Conservation (phyloP, 2,888 invertebrate species). For the Ypsolopha scabrella region DNA sequence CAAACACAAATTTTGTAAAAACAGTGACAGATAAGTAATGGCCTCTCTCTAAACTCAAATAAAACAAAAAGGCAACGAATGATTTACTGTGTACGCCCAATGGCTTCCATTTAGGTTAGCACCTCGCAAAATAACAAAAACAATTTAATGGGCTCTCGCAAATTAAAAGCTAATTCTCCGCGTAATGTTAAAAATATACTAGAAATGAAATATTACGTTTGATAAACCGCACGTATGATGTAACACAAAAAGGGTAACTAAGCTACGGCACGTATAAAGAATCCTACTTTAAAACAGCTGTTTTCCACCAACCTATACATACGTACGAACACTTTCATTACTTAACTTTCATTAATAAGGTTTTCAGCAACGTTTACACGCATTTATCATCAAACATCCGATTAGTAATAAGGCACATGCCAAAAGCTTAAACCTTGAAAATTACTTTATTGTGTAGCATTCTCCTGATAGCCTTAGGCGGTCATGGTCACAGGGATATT, state of each 20-base stretch:
- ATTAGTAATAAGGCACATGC: constrained; percentile 15
- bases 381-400: background rate
- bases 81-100: background rate
- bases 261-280: too few species aligned
- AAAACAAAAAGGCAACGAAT: constrained; percentile 19
- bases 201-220: too few species aligned
- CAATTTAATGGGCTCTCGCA: constrained; percentile 17
- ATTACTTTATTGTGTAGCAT: constrained; percentile 44
- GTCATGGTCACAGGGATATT: constrained; percentile 52
- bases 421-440: constrained; percentile 44
- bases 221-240: too few species aligned
- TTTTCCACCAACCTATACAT: too few species aligned
- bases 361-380: too few species aligned
- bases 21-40: constrained; percentile 22
- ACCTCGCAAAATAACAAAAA: constrained; percentile 14
- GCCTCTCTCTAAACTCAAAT: constrained; percentile 22
- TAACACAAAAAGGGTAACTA: too few species aligned
- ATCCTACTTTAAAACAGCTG: too few species aligned
- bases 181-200: too few species aligned
- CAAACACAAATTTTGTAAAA: background rate
- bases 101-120: constrained; percentile 3
- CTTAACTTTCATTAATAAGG: too few species aligned
- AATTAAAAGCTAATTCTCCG: constrained; percentile 14
- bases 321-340: too few species aligned
- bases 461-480: constrained; percentile 30